Base-by-base conservation (phyloP, 2,888 invertebrate species). In the Patella depressa region DNA sequence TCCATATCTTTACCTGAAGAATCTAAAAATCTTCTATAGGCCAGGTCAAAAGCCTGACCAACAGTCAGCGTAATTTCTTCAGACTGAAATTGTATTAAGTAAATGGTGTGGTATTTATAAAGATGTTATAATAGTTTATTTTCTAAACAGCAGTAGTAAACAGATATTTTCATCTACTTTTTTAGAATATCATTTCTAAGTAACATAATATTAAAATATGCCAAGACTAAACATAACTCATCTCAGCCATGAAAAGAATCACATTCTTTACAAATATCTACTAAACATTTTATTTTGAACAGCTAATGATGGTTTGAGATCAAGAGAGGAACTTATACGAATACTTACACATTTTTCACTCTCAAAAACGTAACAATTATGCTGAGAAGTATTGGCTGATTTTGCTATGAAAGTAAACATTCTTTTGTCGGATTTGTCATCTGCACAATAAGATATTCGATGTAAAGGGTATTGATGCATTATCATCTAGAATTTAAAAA, bases 371-470 rank as follows among this genome's bases (percentile, higher is more conserved):
- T 98, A 99, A 91, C 99, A 99, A 88, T 96, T 96, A 91, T 99
- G 98, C 83, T 89, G 86, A 74, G 85, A 87, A 15, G 85, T 83
- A 78, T 86, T 86, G 12, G 85, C 94, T 34, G 95, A 95, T 92
- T 97, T 97, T 65, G 97, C 97, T 83, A 98, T 97, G 92, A 97
- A 98, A 12, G 97, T 97, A 93, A 99, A 98, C 93, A 98, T 98
- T 87, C 97, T 96, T 92, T 98, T 98, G 86, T 98, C 98, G 75
- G 97, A 97, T 91, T 99, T 99, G 92, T 99, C 99, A 91, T 99
- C 99, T 1, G 99, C 98, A 93, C 98, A 99, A 93, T 99, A 99
- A 0, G 98, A 98, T 93, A 99, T 99, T 93, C 98, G 95, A 92
- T 98, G 98, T 72, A 99, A 93, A 0, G 98, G 98, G 92, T 98